phyloP scores from a whole-genome alignment of 2,888 invertebrate genomes.

The Protophormia terraenovae region DNA sequence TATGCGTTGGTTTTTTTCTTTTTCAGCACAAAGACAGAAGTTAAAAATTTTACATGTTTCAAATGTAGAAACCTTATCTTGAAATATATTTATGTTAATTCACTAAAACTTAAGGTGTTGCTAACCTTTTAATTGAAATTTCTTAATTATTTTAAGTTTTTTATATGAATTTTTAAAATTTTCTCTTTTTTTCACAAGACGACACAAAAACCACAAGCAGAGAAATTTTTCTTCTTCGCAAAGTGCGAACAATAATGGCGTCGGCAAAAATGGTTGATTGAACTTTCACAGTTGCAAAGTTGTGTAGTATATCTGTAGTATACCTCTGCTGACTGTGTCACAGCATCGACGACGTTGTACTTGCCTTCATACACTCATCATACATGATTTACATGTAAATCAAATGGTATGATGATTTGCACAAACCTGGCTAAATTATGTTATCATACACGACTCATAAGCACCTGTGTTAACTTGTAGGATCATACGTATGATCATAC shows the following conservation, averaged over 20 bases:
- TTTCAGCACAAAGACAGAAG: neutral
- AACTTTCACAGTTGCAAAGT: conserved; percentile 47
- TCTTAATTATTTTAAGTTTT: conserved; percentile 15
- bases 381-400: no score
- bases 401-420: no score
- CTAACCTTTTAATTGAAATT: conserved; percentile 20
- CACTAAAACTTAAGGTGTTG: neutral
- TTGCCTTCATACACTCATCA: no score
- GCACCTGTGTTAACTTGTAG: no score
- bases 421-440: no score
- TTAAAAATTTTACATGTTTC: neutral
- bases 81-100: neutral
- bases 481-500: no score
- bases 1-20: conserved; percentile 54
- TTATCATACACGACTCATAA: no score
- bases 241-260: conserved; percentile 80
- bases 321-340: no score
- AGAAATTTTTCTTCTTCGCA: conserved; percentile 77
- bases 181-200: conserved; percentile 71
- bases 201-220: conserved; percentile 71
- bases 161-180: conserved; percentile 54
- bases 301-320: neutral
- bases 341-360: no score
- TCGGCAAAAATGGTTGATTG: conserved; percentile 78
- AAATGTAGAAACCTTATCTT: no score